phyloP scores from a whole-genome alignment of 2,797 vertebrate species.

The Acipenser oxyrinchus region DNA sequence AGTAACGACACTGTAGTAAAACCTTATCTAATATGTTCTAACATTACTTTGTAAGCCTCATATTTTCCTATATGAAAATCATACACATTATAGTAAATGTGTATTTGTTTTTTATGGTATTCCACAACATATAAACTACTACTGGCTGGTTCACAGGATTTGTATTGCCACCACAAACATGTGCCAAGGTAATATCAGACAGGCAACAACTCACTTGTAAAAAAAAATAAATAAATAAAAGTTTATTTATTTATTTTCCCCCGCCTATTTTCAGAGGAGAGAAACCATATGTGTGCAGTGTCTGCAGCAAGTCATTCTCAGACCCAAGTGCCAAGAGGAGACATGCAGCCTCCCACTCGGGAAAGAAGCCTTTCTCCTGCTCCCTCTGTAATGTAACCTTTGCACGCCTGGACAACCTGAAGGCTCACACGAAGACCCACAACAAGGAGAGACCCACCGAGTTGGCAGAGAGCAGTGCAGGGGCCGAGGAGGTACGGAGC shows the following conservation, averaged over 20 bases:
- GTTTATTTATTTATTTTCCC: background rate
- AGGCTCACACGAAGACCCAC: slow-evolving; percentile 85
- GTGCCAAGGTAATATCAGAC: too few relatives aligned
- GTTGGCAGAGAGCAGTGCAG: slow-evolving; percentile 14
- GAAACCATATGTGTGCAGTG: slow-evolving; percentile 81
- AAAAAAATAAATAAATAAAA: too few relatives aligned
- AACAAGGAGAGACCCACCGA: slow-evolving; percentile 67
- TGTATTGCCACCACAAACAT: too few relatives aligned
- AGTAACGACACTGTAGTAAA: too few relatives aligned
- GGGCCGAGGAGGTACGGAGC: slow-evolving; percentile 57
- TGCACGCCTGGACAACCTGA: slow-evolving; percentile 87
- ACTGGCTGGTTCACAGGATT: too few relatives aligned
- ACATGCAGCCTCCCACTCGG: slow-evolving; percentile 86
- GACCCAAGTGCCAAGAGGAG: slow-evolving; percentile 88
- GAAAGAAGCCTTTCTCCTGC: slow-evolving; percentile 87
- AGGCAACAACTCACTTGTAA: too few relatives aligned
- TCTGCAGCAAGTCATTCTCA: slow-evolving; percentile 85
- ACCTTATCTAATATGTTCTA: too few relatives aligned
- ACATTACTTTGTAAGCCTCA: too few relatives aligned
- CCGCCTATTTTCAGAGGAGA: slow-evolving; percentile 74
- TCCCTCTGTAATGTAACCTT: slow-evolving; percentile 79
- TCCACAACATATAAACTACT: too few relatives aligned
- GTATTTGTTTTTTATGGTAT: too few relatives aligned
- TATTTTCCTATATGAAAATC: too few relatives aligned
- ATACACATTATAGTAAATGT: too few relatives aligned